Conservation (phyloP, 2,113 vertebrate species). For the Anseranas semipalmata region DNA sequence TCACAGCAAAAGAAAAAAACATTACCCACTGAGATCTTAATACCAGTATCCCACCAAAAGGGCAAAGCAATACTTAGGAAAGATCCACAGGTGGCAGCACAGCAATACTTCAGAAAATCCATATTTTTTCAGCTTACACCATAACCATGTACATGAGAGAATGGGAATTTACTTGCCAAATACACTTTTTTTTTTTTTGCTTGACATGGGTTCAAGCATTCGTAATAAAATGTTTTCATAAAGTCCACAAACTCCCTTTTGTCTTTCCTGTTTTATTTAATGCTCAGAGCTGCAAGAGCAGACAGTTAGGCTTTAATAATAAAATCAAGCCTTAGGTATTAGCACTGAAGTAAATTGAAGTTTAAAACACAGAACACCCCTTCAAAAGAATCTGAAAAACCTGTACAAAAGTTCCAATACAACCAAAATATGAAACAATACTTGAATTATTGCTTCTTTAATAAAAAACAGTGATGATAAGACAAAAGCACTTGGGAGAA, state of each 20-base stretch:
- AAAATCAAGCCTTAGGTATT: neutral
- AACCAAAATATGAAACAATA: neutral
- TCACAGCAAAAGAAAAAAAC: neutral
- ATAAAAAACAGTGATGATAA: neutral
- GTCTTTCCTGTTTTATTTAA: neutral
- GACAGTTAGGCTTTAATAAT: neutral
- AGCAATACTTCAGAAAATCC: neutral
- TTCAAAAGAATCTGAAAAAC: neutral
- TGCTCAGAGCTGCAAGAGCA: neutral
- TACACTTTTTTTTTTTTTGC: neutral
- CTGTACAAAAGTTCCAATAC: neutral
- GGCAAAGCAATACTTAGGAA: neutral
- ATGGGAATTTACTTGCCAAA: neutral
- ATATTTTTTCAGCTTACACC: neutral
- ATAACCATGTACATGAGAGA: neutral
- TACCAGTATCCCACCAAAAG: neutral
- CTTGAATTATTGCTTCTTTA: neutral
- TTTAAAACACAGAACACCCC: neutral
- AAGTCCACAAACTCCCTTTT: neutral
- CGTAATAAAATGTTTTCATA: neutral
- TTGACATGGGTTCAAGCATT: neutral
- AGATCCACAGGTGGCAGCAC: conserved; percentile 58
- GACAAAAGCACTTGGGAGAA: neutral
- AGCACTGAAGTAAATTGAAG: neutral
- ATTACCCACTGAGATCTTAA: neutral